Conservation (phyloP, 2,888 invertebrate species). For the Phanerotoma sp. region DNA sequence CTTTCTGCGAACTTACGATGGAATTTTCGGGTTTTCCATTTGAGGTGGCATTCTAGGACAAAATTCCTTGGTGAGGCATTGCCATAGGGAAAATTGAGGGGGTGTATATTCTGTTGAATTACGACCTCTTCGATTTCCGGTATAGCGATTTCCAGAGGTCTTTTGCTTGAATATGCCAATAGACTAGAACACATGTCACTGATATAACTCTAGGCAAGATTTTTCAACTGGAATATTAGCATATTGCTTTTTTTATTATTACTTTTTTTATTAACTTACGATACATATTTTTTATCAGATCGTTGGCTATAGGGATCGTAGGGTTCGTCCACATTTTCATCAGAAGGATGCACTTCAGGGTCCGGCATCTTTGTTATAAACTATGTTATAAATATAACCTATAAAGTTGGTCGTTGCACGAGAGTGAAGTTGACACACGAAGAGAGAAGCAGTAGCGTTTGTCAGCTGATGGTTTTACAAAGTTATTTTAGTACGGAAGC, state of each 20-base stretch:
- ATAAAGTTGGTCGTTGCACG: background rate
- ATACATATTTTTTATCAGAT: conserved; percentile 27
- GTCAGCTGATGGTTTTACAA: conserved; percentile 1
- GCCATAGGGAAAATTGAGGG: conserved; percentile 10
- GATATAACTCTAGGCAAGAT: conserved; percentile 1
- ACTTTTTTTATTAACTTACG: conserved; percentile 30
- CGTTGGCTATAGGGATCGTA: conserved; percentile 39
- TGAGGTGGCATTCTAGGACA: conserved; percentile 10
- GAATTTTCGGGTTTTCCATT: conserved; percentile 20
- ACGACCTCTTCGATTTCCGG: conserved; percentile 11
- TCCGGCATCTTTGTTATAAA: background rate
- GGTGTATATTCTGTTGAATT: conserved; percentile 7
- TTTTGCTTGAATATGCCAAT: conserved; percentile 3
- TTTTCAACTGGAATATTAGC: conserved; percentile 8
- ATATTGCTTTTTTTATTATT: background rate
- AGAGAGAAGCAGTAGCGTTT: background rate
- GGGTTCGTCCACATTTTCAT: conserved; percentile 14
- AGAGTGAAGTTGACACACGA: background rate
- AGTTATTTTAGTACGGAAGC: background rate
- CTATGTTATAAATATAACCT: no score
- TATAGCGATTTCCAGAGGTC: conserved; percentile 3
- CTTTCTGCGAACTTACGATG: conserved; percentile 4
- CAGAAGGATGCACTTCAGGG: background rate
- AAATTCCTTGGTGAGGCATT: background rate
- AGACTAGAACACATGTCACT: conserved; percentile 4